phyloP scores from a whole-genome alignment of 2,888 invertebrate species.

The Dasysyrphus albostriatus region DNA sequence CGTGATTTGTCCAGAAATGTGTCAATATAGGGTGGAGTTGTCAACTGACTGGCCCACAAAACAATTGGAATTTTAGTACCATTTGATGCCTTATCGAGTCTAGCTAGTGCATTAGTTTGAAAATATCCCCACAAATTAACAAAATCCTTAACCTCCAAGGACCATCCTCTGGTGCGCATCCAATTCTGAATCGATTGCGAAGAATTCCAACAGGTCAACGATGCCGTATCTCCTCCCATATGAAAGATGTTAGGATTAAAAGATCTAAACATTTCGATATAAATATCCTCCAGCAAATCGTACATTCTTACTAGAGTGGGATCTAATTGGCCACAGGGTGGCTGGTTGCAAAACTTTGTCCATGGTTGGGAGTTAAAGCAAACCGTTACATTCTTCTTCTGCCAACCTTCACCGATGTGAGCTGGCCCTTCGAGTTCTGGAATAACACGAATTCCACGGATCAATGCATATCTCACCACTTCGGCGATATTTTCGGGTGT shows the following conservation, averaged over 20 bases:
- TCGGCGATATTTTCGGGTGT: conserved; percentile 84
- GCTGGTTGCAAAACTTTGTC: conserved; percentile 88
- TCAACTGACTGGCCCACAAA: conserved; percentile 91
- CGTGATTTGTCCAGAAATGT: conserved; percentile 87
- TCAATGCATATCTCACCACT: conserved; percentile 87
- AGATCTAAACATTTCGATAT: conserved; percentile 87
- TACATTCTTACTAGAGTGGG: conserved; percentile 88
- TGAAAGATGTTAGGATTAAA: conserved; percentile 88
- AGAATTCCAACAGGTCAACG: conserved; percentile 88
- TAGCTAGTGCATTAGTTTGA: conserved; percentile 84
- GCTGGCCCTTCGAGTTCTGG: conserved; percentile 96
- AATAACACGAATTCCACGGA: conserved; percentile 91
- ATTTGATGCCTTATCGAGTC: conserved; percentile 73
- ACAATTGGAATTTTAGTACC: conserved; percentile 87
- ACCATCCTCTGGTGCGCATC: conserved; percentile 87
- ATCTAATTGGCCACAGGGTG: conserved; percentile 92
- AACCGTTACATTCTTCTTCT: conserved; percentile 86
- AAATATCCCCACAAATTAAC: conserved; percentile 89
- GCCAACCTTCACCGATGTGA: conserved; percentile 93
- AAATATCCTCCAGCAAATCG: conserved; percentile 87
- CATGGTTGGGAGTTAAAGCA: conserved; percentile 89
- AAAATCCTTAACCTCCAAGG: conserved; percentile 85
- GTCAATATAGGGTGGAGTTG: conserved; percentile 86
- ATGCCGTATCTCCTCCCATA: conserved; percentile 92
- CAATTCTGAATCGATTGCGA: conserved; percentile 87